Conservation (phyloP, 2,888 invertebrate species). For the Glaucopsyche alexis region DNA sequence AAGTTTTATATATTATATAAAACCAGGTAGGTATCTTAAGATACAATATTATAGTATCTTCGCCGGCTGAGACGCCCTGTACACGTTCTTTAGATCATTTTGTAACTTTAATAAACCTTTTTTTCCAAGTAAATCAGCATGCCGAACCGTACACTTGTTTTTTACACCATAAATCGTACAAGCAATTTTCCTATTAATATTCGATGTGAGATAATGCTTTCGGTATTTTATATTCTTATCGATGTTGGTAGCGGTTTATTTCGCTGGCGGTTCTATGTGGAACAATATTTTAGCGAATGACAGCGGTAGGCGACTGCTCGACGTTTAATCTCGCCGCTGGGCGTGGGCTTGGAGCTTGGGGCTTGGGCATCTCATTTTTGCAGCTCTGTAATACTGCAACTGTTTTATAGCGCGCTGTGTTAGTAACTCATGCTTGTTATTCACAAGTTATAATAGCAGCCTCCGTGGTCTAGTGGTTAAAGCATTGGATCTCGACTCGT, state of each 20-base stretch:
- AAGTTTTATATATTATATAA: too few species aligned
- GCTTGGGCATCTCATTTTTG: slow-evolving; percentile 55
- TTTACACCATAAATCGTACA: not conserved
- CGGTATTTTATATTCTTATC: slow-evolving; percentile 42
- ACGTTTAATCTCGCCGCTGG: slow-evolving; percentile 58
- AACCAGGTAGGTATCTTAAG: too few species aligned
- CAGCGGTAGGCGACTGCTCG: slow-evolving; percentile 51
- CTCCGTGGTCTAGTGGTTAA: too few species aligned
- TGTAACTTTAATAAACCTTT: not conserved
- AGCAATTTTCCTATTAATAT: slow-evolving; percentile 32
- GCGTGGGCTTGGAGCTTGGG: slow-evolving; percentile 50
- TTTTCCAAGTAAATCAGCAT: too few species aligned
- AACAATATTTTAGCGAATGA: slow-evolving; percentile 59
- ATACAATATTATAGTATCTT: too few species aligned
- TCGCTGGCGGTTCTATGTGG: slow-evolving; percentile 54
- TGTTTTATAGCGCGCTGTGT: not conserved
- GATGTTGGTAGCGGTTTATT: slow-evolving; percentile 50
- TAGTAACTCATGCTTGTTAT: not conserved
- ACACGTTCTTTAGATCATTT: not conserved
- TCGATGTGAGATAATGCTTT: slow-evolving; percentile 37
- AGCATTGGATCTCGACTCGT: too few species aligned
- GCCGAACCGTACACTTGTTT: too few species aligned
- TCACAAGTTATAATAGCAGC: too few species aligned
- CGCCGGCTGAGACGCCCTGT: too few species aligned
- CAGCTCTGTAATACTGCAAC: slow-evolving; percentile 31